A percentile compares a stretch with the other conserved stretches of the same genome.
These are phyloP conservation scores for Merodon equestris DNA, from an alignment of 2,888 invertebrate species.

Conservation along the genomic window DNA sequence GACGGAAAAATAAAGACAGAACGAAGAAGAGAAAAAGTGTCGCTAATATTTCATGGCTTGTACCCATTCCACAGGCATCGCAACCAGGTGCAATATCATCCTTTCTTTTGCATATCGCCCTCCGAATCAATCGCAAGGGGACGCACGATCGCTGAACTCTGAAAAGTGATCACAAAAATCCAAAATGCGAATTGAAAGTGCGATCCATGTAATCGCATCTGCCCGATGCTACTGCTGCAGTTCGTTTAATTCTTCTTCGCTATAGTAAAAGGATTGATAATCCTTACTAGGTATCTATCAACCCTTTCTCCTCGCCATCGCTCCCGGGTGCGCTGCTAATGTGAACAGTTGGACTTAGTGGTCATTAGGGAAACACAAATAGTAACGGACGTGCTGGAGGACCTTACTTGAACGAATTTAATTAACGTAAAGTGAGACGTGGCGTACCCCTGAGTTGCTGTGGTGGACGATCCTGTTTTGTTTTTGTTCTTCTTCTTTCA, in stretches of 20 bases:
- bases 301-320: constrained; percentile 33
- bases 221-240: constrained; percentile 31
- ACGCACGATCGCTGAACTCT: constrained; percentile 22
- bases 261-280: constrained; percentile 40
- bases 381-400: constrained; percentile 28
- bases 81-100: constrained; percentile 66
- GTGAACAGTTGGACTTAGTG: constrained; percentile 49
- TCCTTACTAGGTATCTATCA: constrained; percentile 16
- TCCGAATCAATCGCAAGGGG: constrained; percentile 46
- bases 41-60: constrained; percentile 63
- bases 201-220: constrained; percentile 56
- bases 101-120: constrained; percentile 67
- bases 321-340: constrained; percentile 1
- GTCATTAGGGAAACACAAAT: constrained; percentile 50
- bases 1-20: constrained; percentile 6
- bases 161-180: constrained; percentile 17
- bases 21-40: constrained; percentile 51
- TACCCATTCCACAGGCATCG: constrained; percentile 46
- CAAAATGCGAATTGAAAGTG: too few species aligned
- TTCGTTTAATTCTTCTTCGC: constrained; percentile 44
- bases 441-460: constrained; percentile 15
- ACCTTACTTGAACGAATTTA: constrained; percentile 51
- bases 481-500: constrained; percentile 24
- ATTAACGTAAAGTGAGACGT: constrained; percentile 63
- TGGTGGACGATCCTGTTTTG: constrained; percentile 47